A percentile compares a stretch with the other conserved stretches of the same genome.
Conservation (phyloP, 2,888 invertebrate genomes). For the Amiota communis region DNA sequence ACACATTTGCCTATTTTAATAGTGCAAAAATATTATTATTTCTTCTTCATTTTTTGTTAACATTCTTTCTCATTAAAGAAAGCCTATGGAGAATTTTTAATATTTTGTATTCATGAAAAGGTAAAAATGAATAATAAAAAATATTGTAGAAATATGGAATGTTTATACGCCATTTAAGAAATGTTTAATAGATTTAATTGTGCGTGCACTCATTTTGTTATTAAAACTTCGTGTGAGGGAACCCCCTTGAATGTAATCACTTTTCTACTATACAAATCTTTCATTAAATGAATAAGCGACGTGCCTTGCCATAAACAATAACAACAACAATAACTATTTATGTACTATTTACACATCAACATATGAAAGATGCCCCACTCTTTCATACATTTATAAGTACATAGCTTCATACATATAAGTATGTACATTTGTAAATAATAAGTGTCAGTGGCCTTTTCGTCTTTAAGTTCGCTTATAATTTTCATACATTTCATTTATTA, state of each 20-base stretch:
- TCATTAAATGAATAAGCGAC: neutral
- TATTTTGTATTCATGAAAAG: neutral
- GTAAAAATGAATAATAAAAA: neutral
- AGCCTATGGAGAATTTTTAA: neutral
- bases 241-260: no score
- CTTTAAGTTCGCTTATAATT: conserved; percentile 19
- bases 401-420: neutral
- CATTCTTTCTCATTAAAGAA: neutral
- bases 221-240: neutral
- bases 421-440: neutral
- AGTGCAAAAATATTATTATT: no score
- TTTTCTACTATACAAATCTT: no score
- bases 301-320: conserved; percentile 14
- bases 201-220: conserved; percentile 11
- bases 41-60: no score
- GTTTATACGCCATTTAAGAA: conserved; percentile 23
- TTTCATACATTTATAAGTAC: neutral
- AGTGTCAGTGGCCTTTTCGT: conserved; percentile 27
- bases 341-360: neutral
- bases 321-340: neutral
- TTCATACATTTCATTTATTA: neutral
- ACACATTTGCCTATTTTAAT: no score
- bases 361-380: neutral
- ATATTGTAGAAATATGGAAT: neutral
- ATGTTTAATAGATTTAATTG: conserved; percentile 29